Evolutionary conservation across 2,797 vertebrate species (phyloP), one percentile per base, ranked within the genome.

Genomic region (Euthynnus affinis): DNA sequence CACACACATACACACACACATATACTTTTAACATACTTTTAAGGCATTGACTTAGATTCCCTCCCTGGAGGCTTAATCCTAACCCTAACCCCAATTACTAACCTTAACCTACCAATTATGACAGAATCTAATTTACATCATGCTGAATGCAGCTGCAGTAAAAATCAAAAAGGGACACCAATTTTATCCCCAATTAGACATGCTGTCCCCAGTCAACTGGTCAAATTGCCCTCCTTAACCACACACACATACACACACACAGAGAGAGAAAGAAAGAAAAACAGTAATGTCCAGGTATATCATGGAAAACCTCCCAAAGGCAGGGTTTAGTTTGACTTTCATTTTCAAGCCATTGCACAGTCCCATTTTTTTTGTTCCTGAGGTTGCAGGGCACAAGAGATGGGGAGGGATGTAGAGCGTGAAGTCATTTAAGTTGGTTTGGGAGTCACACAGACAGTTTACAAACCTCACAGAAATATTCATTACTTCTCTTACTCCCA

Each of bases 361-460:
- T 76, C 81, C 52, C 64, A 73, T 78, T 83, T 86, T 67, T 81
- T 76, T 56, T 74, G 63, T 82, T 68, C 0, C 23, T 34, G 51
- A 57, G 78, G 81, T 87, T 83, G 78, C 78, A 76, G 87, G 91
- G 84, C 82, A 90, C 58, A 57, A n/a, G 80, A 90, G 82, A 91
- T 84, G 80, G 79, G 75, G 71, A 82, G 65, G 76, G 87, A 91
- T 90, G 86, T 90, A 91, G 92, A 93, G 91, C 91, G 76, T 92
- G 92, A 93, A 88, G 85, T 74, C 74, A 78, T 88, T 89, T 84
- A 89, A 86, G 74, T 81, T 72, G 74, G 81, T 81, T 80, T 84
- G 32, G 81, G 79, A 89, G 79, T 71, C 84, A 78, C 81, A 76
- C 60, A 56, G 87, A 76, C 76, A 52, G 65, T 65, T 77, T 60